These are phyloP conservation scores for Drosophila gaucha DNA, from an alignment of 2,888 invertebrate species.

Conservation along the genomic window DNA sequence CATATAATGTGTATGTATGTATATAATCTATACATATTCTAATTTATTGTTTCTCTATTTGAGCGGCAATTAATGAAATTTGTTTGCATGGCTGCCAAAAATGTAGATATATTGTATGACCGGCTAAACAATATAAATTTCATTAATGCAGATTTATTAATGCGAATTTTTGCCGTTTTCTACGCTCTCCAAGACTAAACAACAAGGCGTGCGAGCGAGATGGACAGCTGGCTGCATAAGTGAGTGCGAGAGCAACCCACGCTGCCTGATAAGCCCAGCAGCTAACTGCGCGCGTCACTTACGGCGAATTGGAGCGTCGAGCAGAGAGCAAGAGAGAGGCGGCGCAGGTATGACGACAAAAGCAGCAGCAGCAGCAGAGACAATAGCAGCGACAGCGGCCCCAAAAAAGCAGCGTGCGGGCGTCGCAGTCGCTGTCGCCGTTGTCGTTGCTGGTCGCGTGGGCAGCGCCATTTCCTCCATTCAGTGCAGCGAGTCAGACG, in stretches of 20 bases:
- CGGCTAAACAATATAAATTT: constrained; percentile 40
- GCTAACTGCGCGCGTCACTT: constrained; percentile 29
- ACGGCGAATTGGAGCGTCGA: constrained; percentile 8
- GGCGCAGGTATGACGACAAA: constrained; percentile 51
- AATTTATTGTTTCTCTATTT: constrained; percentile 15
- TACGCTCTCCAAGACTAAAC: constrained; percentile 5
- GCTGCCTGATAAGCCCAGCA: constrained; percentile 50
- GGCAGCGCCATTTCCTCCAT: constrained; percentile 60
- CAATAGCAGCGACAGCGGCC: constrained; percentile 25
- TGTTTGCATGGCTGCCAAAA: constrained; percentile 56
- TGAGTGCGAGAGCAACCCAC: constrained; percentile 46
- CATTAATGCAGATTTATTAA: constrained; percentile 59
- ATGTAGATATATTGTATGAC: constrained; percentile 39
- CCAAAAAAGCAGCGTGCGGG: constrained; percentile 42
- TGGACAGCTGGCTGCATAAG: background rate
- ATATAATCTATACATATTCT: background rate
- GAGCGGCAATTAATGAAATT: constrained; percentile 60
- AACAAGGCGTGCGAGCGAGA: constrained; percentile 11
- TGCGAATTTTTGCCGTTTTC: constrained; percentile 23
- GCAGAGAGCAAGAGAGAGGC: constrained; percentile 7
- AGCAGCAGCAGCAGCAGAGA: constrained; percentile 16
- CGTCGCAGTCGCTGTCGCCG: constrained; percentile 31
- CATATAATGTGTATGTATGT: background rate
- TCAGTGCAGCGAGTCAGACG: constrained; percentile 35
- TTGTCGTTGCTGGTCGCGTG: constrained; percentile 51